Evolutionary conservation across 2,113 vertebrate species (phyloP).

Genomic region (Dipodomys merriami): DNA sequence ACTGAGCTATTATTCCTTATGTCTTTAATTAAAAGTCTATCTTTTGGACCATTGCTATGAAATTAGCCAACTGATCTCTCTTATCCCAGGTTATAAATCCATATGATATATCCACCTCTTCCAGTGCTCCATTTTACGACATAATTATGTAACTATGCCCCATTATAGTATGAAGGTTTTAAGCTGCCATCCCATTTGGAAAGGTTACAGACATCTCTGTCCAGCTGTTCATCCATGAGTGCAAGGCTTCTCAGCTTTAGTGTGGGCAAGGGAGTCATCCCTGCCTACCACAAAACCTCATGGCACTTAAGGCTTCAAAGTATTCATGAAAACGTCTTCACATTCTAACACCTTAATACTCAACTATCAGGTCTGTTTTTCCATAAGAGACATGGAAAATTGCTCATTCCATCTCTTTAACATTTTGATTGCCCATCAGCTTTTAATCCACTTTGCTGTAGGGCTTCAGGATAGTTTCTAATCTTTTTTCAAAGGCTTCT

Average conservation of each 20-base stretch:
- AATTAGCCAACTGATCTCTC: neutral
- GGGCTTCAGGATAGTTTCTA: too few species aligned
- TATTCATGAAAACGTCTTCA: neutral
- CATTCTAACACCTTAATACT: neutral
- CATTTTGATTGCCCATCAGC: too few species aligned
- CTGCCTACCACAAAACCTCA: neutral
- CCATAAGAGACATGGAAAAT: neutral
- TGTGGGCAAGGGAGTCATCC: neutral
- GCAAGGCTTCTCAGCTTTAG: neutral
- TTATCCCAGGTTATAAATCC: neutral
- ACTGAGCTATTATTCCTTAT: neutral
- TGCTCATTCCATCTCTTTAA: too few species aligned
- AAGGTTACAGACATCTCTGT: neutral
- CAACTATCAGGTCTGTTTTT: neutral
- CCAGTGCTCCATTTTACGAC: neutral
- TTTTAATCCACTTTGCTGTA: too few species aligned
- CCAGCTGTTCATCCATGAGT: neutral
- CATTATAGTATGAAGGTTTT: neutral
- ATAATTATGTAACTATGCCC: neutral
- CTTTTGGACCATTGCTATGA: neutral
- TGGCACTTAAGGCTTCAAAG: neutral
- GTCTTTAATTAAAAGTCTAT: neutral
- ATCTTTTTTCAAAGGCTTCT: too few species aligned
- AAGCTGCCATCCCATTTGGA: neutral
- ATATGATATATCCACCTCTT: too few species aligned